Conservation (phyloP, 1,140 invertebrate species). For the Leptopilina clavipes region DNA sequence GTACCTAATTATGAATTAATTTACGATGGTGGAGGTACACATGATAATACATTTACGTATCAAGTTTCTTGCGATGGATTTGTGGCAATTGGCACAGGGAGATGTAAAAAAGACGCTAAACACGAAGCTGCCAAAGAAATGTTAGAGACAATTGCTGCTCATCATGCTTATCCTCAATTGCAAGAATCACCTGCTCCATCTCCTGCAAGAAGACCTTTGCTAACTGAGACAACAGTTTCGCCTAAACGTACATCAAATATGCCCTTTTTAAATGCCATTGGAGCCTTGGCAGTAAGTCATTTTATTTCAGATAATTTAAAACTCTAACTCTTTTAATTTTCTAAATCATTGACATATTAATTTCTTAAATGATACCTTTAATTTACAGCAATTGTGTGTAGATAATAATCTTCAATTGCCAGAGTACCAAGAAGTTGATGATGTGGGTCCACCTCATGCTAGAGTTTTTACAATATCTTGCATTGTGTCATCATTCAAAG, state of each 20-base stretch:
- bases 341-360: no score
- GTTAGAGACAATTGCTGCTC: constrained; percentile 70
- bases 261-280: constrained; percentile 68
- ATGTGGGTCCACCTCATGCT: constrained; percentile 83
- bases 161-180: constrained; percentile 59
- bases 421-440: constrained; percentile 77
- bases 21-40: constrained; percentile 81
- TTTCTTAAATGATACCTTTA: no score
- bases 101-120: constrained; percentile 84
- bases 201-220: constrained; percentile 56
- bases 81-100: constrained; percentile 75
- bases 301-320: no score
- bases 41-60: constrained; percentile 83
- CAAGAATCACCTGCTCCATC: constrained; percentile 62
- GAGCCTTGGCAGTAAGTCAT: constrained; percentile 62
- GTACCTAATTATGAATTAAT: constrained; percentile 82
- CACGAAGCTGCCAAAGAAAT: constrained; percentile 80
- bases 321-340: no score
- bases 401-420: constrained; percentile 80
- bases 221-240: neutral
- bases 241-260: constrained; percentile 17
- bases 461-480: constrained; percentile 82
- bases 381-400: constrained; percentile 77
- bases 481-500: constrained; percentile 77
- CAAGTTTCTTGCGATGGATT: constrained; percentile 72